Percentiles rank a stretch among this genome's conserved stretches.
Conservation (phyloP, 2,113 vertebrate species). For the Ellobius talpinus region DNA sequence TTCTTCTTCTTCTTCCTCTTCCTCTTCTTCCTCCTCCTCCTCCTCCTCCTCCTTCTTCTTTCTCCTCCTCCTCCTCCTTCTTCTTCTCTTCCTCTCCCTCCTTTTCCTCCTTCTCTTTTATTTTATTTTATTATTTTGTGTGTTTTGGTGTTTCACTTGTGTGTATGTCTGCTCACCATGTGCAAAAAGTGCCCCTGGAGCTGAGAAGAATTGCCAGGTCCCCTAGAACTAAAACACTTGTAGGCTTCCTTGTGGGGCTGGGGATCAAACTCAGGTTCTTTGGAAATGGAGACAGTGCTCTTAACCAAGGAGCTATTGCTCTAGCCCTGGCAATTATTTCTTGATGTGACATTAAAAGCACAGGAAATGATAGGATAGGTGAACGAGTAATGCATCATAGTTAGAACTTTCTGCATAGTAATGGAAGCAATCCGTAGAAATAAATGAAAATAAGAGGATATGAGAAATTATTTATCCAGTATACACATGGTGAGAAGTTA, state of each 20-base stretch:
- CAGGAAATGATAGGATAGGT: not conserved
- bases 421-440: not conserved
- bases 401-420: not conserved
- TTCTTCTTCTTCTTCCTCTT: too few species aligned
- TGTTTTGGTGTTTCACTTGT: not conserved
- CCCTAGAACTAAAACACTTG: not conserved
- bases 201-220: not conserved
- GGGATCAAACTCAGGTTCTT: not conserved
- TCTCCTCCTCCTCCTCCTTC: accelerated
- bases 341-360: not conserved
- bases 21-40: accelerated
- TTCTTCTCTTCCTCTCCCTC: not conserved
- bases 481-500: not conserved
- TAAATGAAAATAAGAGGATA: not conserved
- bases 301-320: too few species aligned
- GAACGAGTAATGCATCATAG: not conserved
- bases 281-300: not conserved
- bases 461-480: not conserved
- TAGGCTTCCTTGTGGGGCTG: too few species aligned
- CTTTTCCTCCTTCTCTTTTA: not conserved
- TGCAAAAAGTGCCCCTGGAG: not conserved
- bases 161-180: not conserved
- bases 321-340: not conserved
- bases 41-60: not conserved
- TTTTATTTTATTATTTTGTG: not conserved